A percentile compares a stretch with the other conserved stretches of the same genome.
phyloP scores from a whole-genome alignment of 2,888 invertebrate genomes.

The Ectobius pallidus region DNA sequence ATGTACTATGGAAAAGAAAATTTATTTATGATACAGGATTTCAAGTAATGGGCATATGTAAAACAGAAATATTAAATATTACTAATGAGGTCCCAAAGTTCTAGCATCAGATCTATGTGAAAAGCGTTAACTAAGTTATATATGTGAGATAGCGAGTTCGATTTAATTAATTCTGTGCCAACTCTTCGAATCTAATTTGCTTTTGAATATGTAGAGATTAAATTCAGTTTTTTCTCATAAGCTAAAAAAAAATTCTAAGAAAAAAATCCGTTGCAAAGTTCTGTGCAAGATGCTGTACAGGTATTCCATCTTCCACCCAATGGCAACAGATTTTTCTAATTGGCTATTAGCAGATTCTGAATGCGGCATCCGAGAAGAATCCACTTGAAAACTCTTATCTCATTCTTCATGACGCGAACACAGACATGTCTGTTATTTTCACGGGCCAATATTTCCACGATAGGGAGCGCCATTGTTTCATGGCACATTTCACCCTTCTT shows the following conservation, averaged over 20 bases:
- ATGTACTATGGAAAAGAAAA: too few relatives aligned
- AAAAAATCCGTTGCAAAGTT: neutral
- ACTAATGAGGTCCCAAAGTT: too few relatives aligned
- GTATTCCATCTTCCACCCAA: neutral
- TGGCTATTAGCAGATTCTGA: constrained; percentile 1
- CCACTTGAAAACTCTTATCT: neutral
- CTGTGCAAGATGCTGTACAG: neutral
- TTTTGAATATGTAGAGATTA: too few relatives aligned
- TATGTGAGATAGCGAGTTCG: too few relatives aligned
- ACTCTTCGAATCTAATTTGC: too few relatives aligned
- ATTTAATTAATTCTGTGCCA: too few relatives aligned
- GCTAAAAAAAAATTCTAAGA: neutral
- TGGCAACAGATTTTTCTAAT: neutral
- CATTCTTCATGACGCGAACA: neutral
- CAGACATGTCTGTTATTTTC: neutral
- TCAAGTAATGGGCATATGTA: too few relatives aligned
- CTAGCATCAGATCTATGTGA: too few relatives aligned
- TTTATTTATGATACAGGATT: too few relatives aligned
- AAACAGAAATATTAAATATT: too few relatives aligned
- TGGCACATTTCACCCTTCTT: neutral
- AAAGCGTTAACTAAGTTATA: too few relatives aligned
- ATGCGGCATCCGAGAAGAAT: neutral
- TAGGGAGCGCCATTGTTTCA: neutral
- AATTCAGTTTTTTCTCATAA: neutral
- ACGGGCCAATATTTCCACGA: neutral